Conservation (phyloP, 2,113 vertebrate genomes). For the Caretta caretta region DNA sequence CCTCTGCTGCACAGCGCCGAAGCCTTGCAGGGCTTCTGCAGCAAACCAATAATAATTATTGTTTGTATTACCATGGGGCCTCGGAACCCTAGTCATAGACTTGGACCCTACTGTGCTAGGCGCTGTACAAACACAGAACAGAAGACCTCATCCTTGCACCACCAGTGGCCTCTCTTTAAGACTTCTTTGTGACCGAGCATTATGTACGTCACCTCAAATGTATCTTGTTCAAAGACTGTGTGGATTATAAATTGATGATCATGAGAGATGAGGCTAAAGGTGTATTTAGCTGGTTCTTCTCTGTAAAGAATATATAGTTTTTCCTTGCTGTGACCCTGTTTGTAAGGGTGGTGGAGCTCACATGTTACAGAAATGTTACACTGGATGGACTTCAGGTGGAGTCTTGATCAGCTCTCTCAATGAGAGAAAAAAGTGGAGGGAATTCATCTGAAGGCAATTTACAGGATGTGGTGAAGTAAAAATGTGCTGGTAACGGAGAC, state of each 20-base stretch:
- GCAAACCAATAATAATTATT: neutral
- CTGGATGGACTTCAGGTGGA: neutral
- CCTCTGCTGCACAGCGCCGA: neutral
- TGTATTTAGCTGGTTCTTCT: slow-evolving; percentile 39
- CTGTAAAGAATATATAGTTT: slow-evolving; percentile 51
- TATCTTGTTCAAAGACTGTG: slow-evolving; percentile 42
- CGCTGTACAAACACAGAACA: neutral
- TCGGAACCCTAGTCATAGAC: neutral
- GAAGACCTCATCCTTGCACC: neutral
- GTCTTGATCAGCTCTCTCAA: neutral
- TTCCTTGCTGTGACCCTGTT: slow-evolving; percentile 39
- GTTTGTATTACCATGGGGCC: neutral
- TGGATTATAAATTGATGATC: slow-evolving; percentile 67
- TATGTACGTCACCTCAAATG: slow-evolving; percentile 3
- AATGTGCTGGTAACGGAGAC: neutral
- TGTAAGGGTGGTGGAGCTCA: slow-evolving; percentile 32
- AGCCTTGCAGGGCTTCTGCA: neutral
- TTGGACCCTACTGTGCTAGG: neutral
- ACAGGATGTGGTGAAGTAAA: neutral
- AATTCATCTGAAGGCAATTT: neutral
- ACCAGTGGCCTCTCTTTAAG: neutral
- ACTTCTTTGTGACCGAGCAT: neutral
- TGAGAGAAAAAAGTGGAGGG: neutral
- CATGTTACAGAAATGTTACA: neutral
- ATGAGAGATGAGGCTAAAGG: slow-evolving; percentile 56